Conservation (phyloP, 2,113 vertebrate genomes). For the Elephantulus edwardii region DNA sequence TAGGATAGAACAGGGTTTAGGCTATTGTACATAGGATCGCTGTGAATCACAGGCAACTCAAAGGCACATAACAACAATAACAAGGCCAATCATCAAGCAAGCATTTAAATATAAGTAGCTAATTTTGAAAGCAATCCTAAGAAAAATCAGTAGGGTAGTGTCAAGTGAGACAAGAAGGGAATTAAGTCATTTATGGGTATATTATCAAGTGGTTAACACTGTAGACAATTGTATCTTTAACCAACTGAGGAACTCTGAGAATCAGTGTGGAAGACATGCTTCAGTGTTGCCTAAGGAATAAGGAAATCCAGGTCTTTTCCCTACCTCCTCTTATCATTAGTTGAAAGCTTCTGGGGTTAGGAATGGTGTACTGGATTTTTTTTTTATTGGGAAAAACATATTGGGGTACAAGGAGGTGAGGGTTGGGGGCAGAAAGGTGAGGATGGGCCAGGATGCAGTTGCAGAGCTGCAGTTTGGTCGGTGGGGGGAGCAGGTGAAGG, state of each 20-base stretch:
- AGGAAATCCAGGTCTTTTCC: background rate
- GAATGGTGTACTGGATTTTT: too few relatives aligned
- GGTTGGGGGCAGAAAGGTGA: too few relatives aligned
- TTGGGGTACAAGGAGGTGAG: too few relatives aligned
- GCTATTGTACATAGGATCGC: too few relatives aligned
- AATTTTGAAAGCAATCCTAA: background rate
- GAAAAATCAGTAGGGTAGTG: background rate
- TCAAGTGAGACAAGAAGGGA: background rate
- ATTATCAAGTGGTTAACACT: background rate
- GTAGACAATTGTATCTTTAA: background rate
- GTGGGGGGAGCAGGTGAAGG: too few relatives aligned
- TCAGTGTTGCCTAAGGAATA: background rate
- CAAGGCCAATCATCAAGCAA: too few relatives aligned
- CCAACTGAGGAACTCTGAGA: background rate
- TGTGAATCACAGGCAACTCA: too few relatives aligned
- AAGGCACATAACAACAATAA: too few relatives aligned
- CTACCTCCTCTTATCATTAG: background rate
- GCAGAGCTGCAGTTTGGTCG: too few relatives aligned
- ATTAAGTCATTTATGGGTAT: background rate
- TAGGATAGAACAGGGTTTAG: too few relatives aligned
- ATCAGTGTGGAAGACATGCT: background rate
- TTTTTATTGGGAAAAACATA: too few relatives aligned
- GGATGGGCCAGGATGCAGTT: too few relatives aligned
- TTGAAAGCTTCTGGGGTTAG: background rate
- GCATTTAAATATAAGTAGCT: background rate